phyloP scores from a whole-genome alignment of 1,140 invertebrate species.

The Penaeus japonicus region DNA sequence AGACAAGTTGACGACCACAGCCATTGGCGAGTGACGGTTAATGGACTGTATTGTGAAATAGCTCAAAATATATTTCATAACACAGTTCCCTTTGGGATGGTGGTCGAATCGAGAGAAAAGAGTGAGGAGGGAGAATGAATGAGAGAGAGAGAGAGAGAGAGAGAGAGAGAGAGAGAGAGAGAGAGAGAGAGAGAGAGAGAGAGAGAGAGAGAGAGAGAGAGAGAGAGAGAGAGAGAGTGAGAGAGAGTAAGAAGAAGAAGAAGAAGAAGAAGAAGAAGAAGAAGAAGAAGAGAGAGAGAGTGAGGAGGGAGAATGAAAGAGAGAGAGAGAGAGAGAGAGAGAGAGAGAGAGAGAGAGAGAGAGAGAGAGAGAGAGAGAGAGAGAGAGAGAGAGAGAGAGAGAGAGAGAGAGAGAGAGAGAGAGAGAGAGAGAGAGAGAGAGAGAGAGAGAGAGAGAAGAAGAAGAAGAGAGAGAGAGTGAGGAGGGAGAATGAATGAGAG shows the following conservation, averaged over 20 bases:
- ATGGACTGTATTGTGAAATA: too few species aligned
- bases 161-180: neutral
- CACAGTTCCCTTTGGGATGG: too few species aligned
- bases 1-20: too few species aligned
- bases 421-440: neutral
- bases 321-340: neutral
- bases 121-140: neutral
- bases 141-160: neutral
- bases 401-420: too few species aligned
- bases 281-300: neutral
- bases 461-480: neutral
- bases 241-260: neutral
- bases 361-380: neutral
- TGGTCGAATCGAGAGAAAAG: neutral
- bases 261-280: neutral
- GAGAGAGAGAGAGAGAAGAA: neutral
- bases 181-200: neutral
- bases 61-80: too few species aligned
- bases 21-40: too few species aligned
- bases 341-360: neutral
- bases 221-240: neutral
- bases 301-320: neutral
- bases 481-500: neutral
- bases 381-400: conserved; percentile 1
- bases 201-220: neutral